Evolutionary conservation across 2,888 invertebrate genomes (phyloP).

Genomic region (Nephrotoma guestfalica): DNA sequence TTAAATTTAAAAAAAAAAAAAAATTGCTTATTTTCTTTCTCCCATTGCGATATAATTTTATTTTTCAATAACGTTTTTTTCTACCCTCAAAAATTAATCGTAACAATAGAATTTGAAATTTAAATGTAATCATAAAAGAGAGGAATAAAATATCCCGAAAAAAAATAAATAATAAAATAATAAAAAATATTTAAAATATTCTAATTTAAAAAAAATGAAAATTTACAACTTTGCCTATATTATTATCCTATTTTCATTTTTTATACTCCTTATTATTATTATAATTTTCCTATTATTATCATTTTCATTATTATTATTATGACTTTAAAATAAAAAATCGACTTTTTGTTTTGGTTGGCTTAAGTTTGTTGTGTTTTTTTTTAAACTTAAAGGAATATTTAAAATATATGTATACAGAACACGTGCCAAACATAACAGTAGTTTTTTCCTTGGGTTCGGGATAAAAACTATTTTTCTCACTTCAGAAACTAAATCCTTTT

Average conservation of each 20-base stretch:
- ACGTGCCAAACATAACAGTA: neutral
- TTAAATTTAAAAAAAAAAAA: neutral
- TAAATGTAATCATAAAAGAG: neutral
- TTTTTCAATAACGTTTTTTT: neutral
- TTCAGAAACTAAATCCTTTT: neutral
- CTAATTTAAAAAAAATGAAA: neutral
- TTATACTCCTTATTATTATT: neutral
- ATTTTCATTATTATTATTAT: neutral
- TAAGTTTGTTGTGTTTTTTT: neutral
- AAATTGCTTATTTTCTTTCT: neutral
- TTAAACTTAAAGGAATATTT: neutral
- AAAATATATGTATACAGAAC: neutral
- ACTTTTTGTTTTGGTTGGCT: neutral
- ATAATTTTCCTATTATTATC: neutral
- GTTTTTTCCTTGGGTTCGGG: neutral
- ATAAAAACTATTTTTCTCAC: neutral
- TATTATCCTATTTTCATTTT: neutral
- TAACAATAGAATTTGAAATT: neutral
- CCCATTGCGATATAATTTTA: neutral
- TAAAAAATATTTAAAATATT: neutral
- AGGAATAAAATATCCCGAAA: neutral
- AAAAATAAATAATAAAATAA: neutral
- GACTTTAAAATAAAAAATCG: neutral
- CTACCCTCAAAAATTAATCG: neutral
- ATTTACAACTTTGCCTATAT: neutral